Base-by-base conservation (phyloP, 1,140 invertebrate genomes). In the Armadillidium nasatum region DNA sequence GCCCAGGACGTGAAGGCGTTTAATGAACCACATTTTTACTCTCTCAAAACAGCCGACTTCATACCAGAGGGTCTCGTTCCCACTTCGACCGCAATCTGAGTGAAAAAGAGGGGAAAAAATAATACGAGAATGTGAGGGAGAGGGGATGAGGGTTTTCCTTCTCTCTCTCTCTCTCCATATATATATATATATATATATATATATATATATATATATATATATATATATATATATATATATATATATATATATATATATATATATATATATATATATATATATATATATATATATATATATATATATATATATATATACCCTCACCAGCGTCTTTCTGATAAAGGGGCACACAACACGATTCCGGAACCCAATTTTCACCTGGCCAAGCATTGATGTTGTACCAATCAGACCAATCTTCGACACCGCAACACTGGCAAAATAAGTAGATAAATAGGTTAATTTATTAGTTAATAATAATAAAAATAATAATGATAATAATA, bases 351-450 rank as follows among this genome's bases (percentile, higher is more conserved):
- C 93, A 95, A 83, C 93, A 95, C 0, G 92, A 93, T 78, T 91
- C 89, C 0, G 93, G 93, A 0, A 94, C 92, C 81, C 88, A 88
- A 74, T 89, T 87, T 76, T 91, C 87, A 21, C 87, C 86, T 2
- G 90, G 90, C 92, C 92, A 93, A 0, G 91, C 91, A 43, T 88
- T 86, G n/a, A 93, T 91, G 80, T 91, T 87, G 84, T 90, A 93
- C 93, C 93, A 95, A 83, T 95, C 93, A 72, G 89, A 89, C 82
- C 92, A 92, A 44, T 89, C 89, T 66, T 89, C 87, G 0, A 95
- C 91, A n/a, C 93, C 93, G 84, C 93, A 95, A 82, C 93, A 95
- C 72, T 91, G 88, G 77, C 94, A 90, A 72, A 19, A 45, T 21
- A 71, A 33, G 6, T 6, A 33, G 33, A 33, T 33, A 3, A 33